These are phyloP conservation scores for Pithys albifrons DNA, from an alignment of 2,113 vertebrate genomes.

Conservation along the genomic window DNA sequence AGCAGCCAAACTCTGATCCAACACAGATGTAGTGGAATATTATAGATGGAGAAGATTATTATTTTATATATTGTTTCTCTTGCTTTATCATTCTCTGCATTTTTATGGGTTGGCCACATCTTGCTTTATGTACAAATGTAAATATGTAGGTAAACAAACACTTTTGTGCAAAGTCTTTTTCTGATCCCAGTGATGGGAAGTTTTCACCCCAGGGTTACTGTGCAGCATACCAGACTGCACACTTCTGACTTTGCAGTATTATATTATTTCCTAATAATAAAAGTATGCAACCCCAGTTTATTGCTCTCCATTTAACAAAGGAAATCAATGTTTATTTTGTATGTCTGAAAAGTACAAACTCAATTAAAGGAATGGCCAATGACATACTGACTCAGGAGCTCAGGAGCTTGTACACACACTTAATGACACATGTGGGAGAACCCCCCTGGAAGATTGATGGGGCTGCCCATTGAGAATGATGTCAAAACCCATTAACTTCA, in stretches of 20 bases:
- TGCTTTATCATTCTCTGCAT: slow-evolving; percentile 34
- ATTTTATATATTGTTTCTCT: slow-evolving; percentile 26
- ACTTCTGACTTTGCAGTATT: background rate
- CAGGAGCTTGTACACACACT: background rate
- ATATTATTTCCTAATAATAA: slow-evolving; percentile 31
- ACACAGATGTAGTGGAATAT: slow-evolving; percentile 40
- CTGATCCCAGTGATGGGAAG: background rate
- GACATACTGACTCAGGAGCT: background rate
- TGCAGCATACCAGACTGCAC: background rate
- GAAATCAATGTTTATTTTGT: slow-evolving; percentile 53
- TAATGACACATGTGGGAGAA: slow-evolving; percentile 11
- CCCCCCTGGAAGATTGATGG: background rate
- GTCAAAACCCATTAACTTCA: slow-evolving; percentile 29
- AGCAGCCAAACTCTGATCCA: slow-evolving; percentile 62
- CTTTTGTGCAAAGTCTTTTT: slow-evolving; percentile 1
- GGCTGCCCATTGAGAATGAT: background rate
- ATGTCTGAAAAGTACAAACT: slow-evolving; percentile 32
- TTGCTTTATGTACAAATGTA: background rate
- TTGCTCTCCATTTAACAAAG: slow-evolving; percentile 37
- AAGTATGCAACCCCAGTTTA: slow-evolving; percentile 17
- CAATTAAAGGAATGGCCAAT: background rate
- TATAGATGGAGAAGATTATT: slow-evolving; percentile 5
- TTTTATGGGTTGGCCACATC: slow-evolving; percentile 34
- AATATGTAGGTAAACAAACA: background rate
- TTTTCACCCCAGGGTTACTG: background rate